A percentile compares a stretch with the other conserved stretches of the same genome.
These are phyloP conservation scores for Celastrina argiolus DNA, from an alignment of 2,888 invertebrate species.

Conservation along the genomic window DNA sequence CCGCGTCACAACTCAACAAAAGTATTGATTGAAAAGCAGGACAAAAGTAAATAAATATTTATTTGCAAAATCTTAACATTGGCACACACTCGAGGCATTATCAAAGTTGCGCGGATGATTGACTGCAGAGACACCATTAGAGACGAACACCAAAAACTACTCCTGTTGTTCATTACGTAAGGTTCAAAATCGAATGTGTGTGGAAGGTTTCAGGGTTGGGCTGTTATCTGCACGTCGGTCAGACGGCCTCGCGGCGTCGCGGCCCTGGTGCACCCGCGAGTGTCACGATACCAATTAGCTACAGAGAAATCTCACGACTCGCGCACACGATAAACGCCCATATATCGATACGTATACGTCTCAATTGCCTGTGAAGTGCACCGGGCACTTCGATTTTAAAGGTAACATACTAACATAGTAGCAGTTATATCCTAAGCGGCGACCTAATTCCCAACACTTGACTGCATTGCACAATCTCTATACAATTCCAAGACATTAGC, in stretches of 20 bases:
- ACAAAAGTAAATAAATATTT: not conserved
- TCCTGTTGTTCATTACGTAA: conserved; percentile 23
- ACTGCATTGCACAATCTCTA: conserved; percentile 35
- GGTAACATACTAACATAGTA: conserved; percentile 35
- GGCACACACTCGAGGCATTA: not conserved
- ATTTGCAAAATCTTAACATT: not conserved
- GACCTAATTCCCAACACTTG: conserved; percentile 35
- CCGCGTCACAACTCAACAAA: too few species aligned
- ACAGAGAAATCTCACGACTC: conserved; percentile 52
- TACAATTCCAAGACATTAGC: conserved; percentile 14
- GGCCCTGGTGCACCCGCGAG: conserved; percentile 47
- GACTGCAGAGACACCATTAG: conserved; percentile 30
- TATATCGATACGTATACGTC: conserved; percentile 18
- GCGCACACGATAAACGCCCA: conserved; percentile 30
- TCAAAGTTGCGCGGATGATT: conserved; percentile 30
- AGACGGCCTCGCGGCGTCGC: conserved; percentile 44
- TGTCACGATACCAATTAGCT: conserved; percentile 62
- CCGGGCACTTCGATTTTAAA: conserved; percentile 31
- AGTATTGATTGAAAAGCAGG: not conserved
- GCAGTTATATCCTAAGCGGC: conserved; percentile 34
- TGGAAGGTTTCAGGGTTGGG: conserved; percentile 53
- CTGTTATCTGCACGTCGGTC: conserved; percentile 58
- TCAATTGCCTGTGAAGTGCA: not conserved
- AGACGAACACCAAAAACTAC: conserved; percentile 22
- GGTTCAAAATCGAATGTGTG: conserved; percentile 27